Base-by-base conservation (phyloP, 23 tunicate species). In the Phallusia fumigata region DNA sequence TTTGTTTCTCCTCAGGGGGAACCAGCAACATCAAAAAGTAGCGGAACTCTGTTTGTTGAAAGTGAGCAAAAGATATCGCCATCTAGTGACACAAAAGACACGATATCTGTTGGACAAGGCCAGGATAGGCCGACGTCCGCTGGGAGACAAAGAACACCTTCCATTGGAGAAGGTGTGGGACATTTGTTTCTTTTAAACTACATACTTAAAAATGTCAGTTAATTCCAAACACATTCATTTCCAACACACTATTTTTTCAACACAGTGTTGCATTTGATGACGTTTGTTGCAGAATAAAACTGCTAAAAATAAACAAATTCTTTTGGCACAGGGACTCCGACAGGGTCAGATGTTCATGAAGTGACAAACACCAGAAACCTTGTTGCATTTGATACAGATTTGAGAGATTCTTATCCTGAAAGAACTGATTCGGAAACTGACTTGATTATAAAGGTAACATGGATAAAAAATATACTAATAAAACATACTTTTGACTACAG, bases 341-440 rank as follows among this genome's bases (percentile, higher is more conserved):
- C 81, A 19, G 76, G 36, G 16, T 40, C 78, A 18, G 69, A 87
- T 10, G 40, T 73, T 21, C 81, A 65, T 12, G 89, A 90, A 49
- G 88, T 91, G 19, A 82, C 80, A 44, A 80, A 91, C 65, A 87
- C 85, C 0, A 82, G 89, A 45, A 87, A 86, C 77, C 31, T 91
- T 5, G 90, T 91, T 0, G 85, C 96, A 0, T 91, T 91, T 83
- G 96, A 91, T 78, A 73, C 96, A 16, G 80, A 91, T 31, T 33
- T 91, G 34, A 65, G 69, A 34, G 79, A 36, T 22, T 64, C 84
- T 22, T 91, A 78, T 52, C 90, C 90, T 0, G 83, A 76, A 10
- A 49, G 96, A 40, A 85, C 84, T 33, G 96, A 91, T 47, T 86
- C 96, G 0, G 96, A 91, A 82, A 91, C 90, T 47, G 88, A 88